Evolutionary conservation across 2,797 vertebrate species (phyloP), one percentile per base, ranked within the genome.

Genomic region (Falco concolor): DNA sequence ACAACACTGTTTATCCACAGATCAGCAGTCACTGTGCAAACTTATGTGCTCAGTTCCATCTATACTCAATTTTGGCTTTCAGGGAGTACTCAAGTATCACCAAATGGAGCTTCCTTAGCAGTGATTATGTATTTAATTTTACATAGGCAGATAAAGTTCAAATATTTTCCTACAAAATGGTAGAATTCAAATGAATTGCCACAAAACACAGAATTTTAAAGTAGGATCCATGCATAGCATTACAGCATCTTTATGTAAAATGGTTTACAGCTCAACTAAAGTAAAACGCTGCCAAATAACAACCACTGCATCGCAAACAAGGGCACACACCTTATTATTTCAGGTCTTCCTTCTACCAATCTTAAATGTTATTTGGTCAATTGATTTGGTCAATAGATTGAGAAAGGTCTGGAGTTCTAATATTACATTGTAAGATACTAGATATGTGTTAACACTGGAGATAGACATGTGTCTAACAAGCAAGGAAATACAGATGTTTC

Each of bases 11-110:
- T 97, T 94, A 95, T 92, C 52, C 88, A 95, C 91, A 96, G 93
- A 90, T 96, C 96, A 93, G 90, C 34, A 91, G 90, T 47, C 94
- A 96, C 90, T 84, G 85, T 36, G 72, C 91, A 95, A 91, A 74
- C 68, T 75, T 79, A 40, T 47, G 86, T n/a, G 83, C 85, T 90
- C 92, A 52, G 65, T 61, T 96, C 87, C 53, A 73, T 84, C 87
- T 49, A 50, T 32, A 38, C 84, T 65, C 2, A 0, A 88, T 60
- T 75, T 22, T 79, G 50, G 89, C 89, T 96, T 92, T 67, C 79
- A 95, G 72, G 90, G 69, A 80, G 13, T n/a, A 69, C 38, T 93
- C 36, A 44, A 96, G 45, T 87, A 90, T 25, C 92, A 80, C 63
- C 72, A 76, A 95, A 82, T 25, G 17, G 32, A 73, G 63, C 21